A percentile compares a stretch with the other conserved stretches of the same genome.
phyloP scores from a whole-genome alignment of 1,140 invertebrate species.

The Platorchestia sp. region DNA sequence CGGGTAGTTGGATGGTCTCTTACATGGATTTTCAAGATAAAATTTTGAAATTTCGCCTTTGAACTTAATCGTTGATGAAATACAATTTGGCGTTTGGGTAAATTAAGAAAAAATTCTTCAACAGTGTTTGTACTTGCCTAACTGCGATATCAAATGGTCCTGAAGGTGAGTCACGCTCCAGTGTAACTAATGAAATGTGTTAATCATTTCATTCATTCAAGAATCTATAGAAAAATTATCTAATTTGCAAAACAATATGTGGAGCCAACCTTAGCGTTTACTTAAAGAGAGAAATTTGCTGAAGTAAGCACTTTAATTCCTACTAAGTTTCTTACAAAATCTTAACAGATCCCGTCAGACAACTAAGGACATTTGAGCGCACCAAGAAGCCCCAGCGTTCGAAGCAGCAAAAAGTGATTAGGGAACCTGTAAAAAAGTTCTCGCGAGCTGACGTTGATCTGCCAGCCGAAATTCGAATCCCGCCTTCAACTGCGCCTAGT shows the following conservation, averaged over 20 bases:
- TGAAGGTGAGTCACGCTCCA: no score
- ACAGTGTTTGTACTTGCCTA: no score
- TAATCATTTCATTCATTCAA: no score
- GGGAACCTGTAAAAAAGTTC: not conserved
- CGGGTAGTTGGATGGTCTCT: no score
- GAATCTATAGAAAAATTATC: not conserved
- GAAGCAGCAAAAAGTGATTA: not conserved
- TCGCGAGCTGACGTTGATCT: not conserved
- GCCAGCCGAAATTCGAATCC: not conserved
- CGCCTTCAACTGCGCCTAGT: not conserved
- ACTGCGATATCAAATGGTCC: no score
- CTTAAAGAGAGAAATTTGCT: not conserved
- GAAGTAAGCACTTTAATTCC: not conserved
- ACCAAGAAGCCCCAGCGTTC: not conserved
- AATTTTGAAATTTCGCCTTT: no score
- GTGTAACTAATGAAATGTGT: no score
- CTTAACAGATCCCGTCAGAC: not conserved
- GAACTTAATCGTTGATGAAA: no score
- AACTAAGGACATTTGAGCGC: not conserved
- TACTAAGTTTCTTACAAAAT: not conserved
- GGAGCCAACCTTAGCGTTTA: not conserved
- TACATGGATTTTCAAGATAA: no score
- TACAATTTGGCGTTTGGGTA: no score
- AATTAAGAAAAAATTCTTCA: no score
- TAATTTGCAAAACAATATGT: not conserved